A percentile compares a stretch with the other conserved stretches of the same genome.
These are phyloP conservation scores for Falco concolor DNA, from an alignment of 2,797 vertebrate species.

Conservation along the genomic window DNA sequence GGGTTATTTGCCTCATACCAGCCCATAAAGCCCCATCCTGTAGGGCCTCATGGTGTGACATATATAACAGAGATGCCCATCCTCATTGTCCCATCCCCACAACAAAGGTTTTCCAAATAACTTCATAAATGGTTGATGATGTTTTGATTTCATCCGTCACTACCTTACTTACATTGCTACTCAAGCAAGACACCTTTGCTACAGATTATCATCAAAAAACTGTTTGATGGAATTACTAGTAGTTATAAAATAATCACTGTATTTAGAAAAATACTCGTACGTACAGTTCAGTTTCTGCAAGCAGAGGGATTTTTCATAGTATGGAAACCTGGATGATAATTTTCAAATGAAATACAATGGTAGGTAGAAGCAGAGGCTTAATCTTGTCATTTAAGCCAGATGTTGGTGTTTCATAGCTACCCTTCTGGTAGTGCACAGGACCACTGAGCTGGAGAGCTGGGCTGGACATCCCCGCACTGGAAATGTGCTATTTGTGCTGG, in stretches of 20 bases:
- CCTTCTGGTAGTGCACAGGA: background rate
- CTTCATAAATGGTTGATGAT: background rate
- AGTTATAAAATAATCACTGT: background rate
- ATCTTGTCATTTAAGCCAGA: background rate
- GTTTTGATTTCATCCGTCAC: background rate
- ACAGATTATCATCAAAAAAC: background rate
- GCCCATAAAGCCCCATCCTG: accelerated
- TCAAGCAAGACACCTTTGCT: background rate
- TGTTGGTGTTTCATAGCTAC: background rate
- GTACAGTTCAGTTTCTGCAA: background rate
- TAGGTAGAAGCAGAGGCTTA: background rate
- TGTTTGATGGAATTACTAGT: background rate
- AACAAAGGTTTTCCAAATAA: background rate
- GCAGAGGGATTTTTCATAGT: background rate
- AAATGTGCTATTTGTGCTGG: background rate
- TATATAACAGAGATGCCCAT: background rate
- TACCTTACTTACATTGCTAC: background rate
- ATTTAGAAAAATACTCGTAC: background rate
- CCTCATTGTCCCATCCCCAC: background rate
- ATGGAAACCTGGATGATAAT: background rate
- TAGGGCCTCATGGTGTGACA: background rate
- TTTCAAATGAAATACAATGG: background rate
- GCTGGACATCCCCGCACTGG: background rate
- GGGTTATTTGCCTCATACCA: background rate
- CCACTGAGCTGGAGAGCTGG: background rate